These are phyloP conservation scores for Dasypogon diadema DNA, from an alignment of 2,888 invertebrate genomes.

Conservation along the genomic window DNA sequence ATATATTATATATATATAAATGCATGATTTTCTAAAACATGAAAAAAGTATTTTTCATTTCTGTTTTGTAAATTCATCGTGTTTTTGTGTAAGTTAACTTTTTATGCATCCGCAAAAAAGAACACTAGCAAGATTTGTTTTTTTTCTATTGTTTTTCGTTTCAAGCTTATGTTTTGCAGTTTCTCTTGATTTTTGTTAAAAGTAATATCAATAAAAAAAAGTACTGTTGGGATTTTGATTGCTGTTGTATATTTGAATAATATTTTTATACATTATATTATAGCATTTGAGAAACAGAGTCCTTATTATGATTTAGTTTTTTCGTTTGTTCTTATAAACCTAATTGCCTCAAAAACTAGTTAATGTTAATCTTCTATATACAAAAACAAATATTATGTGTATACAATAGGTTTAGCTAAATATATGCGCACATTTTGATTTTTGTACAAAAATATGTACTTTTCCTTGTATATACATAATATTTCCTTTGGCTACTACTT, in stretches of 20 bases:
- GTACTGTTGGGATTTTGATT: slow-evolving; percentile 1
- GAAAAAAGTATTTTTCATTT: not conserved
- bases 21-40: too few relatives aligned
- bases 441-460: not conserved
- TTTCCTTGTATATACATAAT: slow-evolving; percentile 12
- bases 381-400: not conserved
- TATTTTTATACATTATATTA: not conserved
- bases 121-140: slow-evolving; percentile 22
- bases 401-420: too few relatives aligned
- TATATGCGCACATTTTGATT: too few relatives aligned
- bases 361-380: not conserved
- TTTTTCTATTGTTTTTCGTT: slow-evolving; percentile 40
- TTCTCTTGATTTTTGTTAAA: slow-evolving; percentile 21
- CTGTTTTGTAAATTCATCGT: not conserved
- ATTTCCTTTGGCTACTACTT: not conserved
- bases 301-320: too few relatives aligned
- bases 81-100: too few relatives aligned
- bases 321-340: not conserved
- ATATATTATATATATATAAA: too few relatives aligned
- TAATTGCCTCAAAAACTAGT: slow-evolving; percentile 1
- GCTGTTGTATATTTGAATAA: not conserved
- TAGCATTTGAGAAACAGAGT: not conserved
- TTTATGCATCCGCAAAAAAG: slow-evolving; percentile 18
- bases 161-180: too few relatives aligned
- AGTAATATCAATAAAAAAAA: slow-evolving; percentile 10